Base-by-base conservation (phyloP, 2,888 invertebrate genomes). In the Leptinotarsa rubiginosa region DNA sequence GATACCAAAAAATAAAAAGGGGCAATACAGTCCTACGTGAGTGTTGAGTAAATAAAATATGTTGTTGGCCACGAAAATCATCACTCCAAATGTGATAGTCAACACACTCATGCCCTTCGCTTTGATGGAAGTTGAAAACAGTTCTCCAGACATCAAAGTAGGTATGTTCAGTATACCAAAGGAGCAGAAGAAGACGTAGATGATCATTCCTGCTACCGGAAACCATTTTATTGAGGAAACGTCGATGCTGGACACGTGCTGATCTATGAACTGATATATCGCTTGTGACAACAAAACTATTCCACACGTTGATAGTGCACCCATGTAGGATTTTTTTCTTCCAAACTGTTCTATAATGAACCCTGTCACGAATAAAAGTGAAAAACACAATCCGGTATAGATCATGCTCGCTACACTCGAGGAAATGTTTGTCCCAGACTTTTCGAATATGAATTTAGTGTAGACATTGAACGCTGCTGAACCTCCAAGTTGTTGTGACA, bases 401-500 rank as follows among this genome's bases (percentile, higher is more conserved):
- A 75, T 65, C 54, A 76, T 77, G 7, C 76, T 65, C 0, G 77
- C 68, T 22, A 72, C 59, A 47, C 70, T 75, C 0, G 79, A 68
- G 25, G 72, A 22, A 56, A 87, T 77, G 59, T 81, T 77, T 13
- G 82, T 81, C 41, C 85, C 86, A 15, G 86, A 81, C 77, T 83
- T 81, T 65, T 75, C 71, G 47, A 77, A 77, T 13, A 77, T 73
- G 15, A 56, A 73, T 52, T 68, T 64, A 10, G 73, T 73, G 20
- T 64, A 69, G 5, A 73, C 56, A 15, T 22, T 62, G 7, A 68
- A 69, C 4, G 59, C 50, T 2, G 62, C 47, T 10, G 62, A 7
- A 15, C 86, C 86, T 18, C 80, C 79, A 10, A 84, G 77, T 72
- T 86, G 85, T 75, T 86, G 86, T 12, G 82, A 79, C 12, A 76